A percentile compares a stretch with the other conserved stretches of the same genome.
Conservation (phyloP, 2,797 vertebrate species). For the Knipowitschia caucasica region DNA sequence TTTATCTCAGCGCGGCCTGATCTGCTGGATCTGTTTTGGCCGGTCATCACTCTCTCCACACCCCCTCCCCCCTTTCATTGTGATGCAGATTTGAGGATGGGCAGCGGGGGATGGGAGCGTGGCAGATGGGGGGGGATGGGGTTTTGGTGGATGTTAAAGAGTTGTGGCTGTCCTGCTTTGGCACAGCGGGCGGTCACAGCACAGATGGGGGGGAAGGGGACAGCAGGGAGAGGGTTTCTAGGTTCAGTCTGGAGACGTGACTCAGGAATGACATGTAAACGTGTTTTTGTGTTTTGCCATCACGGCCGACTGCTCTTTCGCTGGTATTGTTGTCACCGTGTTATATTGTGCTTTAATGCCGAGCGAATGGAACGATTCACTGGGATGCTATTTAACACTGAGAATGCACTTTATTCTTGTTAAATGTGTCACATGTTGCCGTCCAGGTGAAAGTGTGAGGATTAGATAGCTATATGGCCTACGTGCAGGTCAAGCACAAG, state of each 20-base stretch:
- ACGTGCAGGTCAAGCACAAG: too few species aligned
- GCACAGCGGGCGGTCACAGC: constrained; percentile 44
- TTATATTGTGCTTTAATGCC: neutral
- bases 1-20: constrained; percentile 32
- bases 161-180: constrained; percentile 56
- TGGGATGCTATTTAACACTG: too few species aligned
- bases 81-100: constrained; percentile 62
- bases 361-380: too few species aligned
- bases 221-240: constrained; percentile 36
- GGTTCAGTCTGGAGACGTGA: constrained; percentile 42
- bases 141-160: constrained; percentile 60
- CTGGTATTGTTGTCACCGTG: neutral
- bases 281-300: neutral
- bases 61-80: constrained; percentile 49
- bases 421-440: too few species aligned
- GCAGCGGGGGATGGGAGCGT: constrained; percentile 53
- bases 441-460: too few species aligned
- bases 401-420: too few species aligned
- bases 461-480: too few species aligned
- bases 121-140: constrained; percentile 30
- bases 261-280: constrained; percentile 57
- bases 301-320: neutral
- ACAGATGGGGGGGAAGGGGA: constrained; percentile 32
- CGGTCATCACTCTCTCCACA: constrained; percentile 50
- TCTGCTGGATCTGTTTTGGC: constrained; percentile 15